phyloP scores from a whole-genome alignment of 2,888 invertebrate genomes.

The Alloplasta piceator region DNA sequence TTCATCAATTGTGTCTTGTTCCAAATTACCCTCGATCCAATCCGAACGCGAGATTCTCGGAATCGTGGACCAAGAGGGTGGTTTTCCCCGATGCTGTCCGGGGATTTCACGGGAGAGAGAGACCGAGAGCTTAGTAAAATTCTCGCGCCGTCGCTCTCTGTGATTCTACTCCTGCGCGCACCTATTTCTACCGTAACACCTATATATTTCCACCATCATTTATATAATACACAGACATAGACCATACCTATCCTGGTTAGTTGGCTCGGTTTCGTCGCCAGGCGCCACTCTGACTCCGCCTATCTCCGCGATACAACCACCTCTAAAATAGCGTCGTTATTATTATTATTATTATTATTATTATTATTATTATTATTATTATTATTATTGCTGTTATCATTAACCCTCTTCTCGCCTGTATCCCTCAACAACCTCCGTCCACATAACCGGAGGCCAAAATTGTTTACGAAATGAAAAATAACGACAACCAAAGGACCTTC shows the following conservation, averaged over 20 bases:
- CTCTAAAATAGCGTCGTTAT: slow-evolving; percentile 65
- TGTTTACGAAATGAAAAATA: no score
- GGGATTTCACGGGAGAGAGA: slow-evolving; percentile 31
- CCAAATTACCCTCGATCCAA: neutral
- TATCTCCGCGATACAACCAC: slow-evolving; percentile 76
- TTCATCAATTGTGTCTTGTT: no score
- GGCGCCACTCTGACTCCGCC: slow-evolving; percentile 77
- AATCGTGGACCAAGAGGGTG: slow-evolving; percentile 42
- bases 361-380: no score
- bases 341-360: slow-evolving; percentile 76
- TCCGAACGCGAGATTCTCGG: slow-evolving; percentile 7
- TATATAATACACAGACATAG: slow-evolving; percentile 70
- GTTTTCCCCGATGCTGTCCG: slow-evolving; percentile 50
- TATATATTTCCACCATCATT: slow-evolving; percentile 62
- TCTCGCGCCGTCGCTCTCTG: slow-evolving; percentile 74
- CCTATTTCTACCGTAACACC: slow-evolving; percentile 33
- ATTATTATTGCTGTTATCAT: slow-evolving; percentile 57
- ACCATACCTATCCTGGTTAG: slow-evolving; percentile 76
- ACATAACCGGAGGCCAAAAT: no score
- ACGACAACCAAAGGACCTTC: no score
- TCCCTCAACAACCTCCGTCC: neutral
- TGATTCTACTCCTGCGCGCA: slow-evolving; percentile 45
- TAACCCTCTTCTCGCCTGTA: slow-evolving; percentile 32
- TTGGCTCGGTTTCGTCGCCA: slow-evolving; percentile 75
- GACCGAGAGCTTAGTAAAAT: slow-evolving; percentile 64